Base-by-base conservation (phyloP, 2,113 vertebrate species). In the Phodopus roborovskii region DNA sequence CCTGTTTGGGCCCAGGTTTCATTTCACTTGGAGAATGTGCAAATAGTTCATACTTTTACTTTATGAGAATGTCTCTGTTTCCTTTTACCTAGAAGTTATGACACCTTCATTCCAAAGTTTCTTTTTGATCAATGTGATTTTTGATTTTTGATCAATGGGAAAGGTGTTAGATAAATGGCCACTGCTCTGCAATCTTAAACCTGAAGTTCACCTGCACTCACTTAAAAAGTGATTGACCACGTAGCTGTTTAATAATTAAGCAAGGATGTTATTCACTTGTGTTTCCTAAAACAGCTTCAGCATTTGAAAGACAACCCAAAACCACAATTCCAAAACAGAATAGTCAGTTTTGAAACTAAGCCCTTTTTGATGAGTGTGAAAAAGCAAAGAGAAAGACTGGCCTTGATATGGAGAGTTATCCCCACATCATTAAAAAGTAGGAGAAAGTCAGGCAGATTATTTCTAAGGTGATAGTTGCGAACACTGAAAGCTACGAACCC, bases 351-450 rank as follows among this genome's bases (percentile, higher is more conserved):
- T 92, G 64, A 81, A 62, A 79, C 22, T 42, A 8, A 20, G 45
- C 22, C 16, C 33, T 77, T 56, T 81, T 10, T 8, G 79, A 9
- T 66, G 6, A 50, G 70, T 11, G 36, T 4, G 93, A 48, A 74
- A 50, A 92, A 83, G 24, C 5, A 11, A 85, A 86, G 88, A 90
- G 81, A 73, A 90, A 82, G 30, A 56, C 1, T 73, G 56, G 17
- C 92, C 66, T 75, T 66, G 0, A 74, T 60, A 2, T 75, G 75
- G 50, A 93, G 3, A 64, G 53, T 90, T 64, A 88, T 91, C 9
- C 48, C 58, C n/a, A 8, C 33, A 42, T 87, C 90, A 94, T 86
- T 93, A 94, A 97, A 90, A 94, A 91, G 42, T 53, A 89, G 87
- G 66, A 93, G 88, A 92, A 86, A 93, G 78, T 94, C 85, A 86